Evolutionary conservation across 2,888 invertebrate genomes (phyloP).

Genomic region (Chorisops tibialis): DNA sequence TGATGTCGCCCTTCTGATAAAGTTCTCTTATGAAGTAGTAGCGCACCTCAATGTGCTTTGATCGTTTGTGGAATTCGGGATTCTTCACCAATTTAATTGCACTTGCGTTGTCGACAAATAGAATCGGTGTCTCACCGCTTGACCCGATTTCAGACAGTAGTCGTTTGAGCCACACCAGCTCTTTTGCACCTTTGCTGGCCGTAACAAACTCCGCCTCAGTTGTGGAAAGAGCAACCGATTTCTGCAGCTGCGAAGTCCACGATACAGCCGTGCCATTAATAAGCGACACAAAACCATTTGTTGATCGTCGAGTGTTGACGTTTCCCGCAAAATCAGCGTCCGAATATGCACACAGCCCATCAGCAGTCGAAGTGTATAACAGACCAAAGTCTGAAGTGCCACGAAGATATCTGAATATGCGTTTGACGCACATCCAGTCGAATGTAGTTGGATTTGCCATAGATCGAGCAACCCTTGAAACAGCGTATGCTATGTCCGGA

Average conservation of each 20-base stretch:
- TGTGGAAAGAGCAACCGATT: too few relatives aligned
- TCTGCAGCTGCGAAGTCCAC: background rate
- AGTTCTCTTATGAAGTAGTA: background rate
- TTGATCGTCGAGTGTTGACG: background rate
- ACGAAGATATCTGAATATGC: too few relatives aligned
- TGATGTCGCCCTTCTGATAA: background rate
- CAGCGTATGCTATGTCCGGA: background rate
- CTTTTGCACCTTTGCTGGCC: background rate
- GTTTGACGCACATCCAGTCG: conserved; percentile 11
- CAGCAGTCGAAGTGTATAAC: background rate
- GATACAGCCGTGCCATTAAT: background rate
- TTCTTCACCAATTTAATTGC: too few relatives aligned
- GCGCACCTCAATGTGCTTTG: background rate
- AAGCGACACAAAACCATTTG: background rate
- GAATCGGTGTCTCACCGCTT: background rate
- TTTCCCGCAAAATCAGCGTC: conserved; percentile 15
- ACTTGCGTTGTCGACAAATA: background rate
- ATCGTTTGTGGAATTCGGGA: background rate
- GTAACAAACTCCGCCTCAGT: too few relatives aligned
- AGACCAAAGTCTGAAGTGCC: background rate
- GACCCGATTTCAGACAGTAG: background rate
- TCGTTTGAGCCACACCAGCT: background rate
- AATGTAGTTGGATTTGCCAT: background rate
- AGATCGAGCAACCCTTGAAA: background rate
- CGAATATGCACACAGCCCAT: conserved; percentile 2